These are phyloP conservation scores for Disparrhopalites patrizii DNA, from an alignment of 2,888 invertebrate genomes.

Conservation along the genomic window DNA sequence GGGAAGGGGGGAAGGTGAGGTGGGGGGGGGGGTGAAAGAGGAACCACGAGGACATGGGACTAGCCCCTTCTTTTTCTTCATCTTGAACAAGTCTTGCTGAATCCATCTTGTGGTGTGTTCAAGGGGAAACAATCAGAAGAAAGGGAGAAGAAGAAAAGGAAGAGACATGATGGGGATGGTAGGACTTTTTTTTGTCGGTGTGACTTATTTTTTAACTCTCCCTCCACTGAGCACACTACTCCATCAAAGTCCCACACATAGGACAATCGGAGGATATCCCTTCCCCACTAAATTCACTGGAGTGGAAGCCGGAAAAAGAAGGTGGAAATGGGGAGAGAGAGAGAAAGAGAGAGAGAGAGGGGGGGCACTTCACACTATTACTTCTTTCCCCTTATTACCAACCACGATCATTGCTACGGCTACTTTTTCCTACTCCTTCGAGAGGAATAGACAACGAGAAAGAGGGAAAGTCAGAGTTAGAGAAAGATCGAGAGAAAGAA, in stretches of 20 bases:
- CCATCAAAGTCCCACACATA: background rate
- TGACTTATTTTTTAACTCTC: constrained; percentile 10
- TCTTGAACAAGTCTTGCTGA: background rate
- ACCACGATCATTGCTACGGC: no score
- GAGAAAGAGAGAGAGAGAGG: background rate
- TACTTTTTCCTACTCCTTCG: no score
- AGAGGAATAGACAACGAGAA: no score
- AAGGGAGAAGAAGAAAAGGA: background rate
- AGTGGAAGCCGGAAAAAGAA: constrained; percentile 25
- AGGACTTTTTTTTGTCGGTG: no score
- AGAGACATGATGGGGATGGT: constrained; percentile 14
- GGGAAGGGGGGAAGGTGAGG: no score
- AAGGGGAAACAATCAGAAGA: constrained; percentile 17
- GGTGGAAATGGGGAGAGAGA: constrained; percentile 1
- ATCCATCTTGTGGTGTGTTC: background rate
- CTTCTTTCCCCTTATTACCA: no score
- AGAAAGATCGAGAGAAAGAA: no score
- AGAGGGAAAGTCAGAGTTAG: no score
- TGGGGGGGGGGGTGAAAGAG: background rate
- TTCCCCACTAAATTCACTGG: constrained; percentile 14
- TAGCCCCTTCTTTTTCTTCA: background rate
- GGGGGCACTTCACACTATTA: no score
- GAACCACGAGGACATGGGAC: background rate
- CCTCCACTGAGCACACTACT: background rate
- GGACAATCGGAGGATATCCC: background rate